Conservation (phyloP, 2,888 invertebrate species). For the Caenorhabditis angaria region DNA sequence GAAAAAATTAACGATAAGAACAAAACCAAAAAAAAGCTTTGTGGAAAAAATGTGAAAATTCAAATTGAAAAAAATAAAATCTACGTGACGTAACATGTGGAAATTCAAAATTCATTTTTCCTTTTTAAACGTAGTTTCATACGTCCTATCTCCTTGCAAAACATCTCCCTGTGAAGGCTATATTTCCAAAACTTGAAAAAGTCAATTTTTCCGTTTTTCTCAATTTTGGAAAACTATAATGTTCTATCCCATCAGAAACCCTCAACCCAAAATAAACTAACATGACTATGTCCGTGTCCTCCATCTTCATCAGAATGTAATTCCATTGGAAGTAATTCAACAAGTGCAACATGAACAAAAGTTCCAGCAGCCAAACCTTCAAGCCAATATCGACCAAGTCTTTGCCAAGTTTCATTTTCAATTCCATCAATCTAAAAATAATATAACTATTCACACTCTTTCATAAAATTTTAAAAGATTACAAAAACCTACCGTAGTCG, state of each 20-base stretch:
- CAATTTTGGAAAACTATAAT: background rate
- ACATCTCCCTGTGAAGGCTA: no score
- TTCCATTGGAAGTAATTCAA: conserved; percentile 66
- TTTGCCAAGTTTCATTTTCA: conserved; percentile 49
- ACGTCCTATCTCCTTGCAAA: no score
- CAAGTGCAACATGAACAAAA: conserved; percentile 69
- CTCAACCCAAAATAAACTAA: conserved; percentile 11
- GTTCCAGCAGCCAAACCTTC: conserved; percentile 69
- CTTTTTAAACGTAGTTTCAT: no score
- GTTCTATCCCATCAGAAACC: background rate
- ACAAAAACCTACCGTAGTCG: conserved; percentile 48
- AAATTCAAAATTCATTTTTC: no score
- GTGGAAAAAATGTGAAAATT: no score
- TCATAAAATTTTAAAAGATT: conserved; percentile 8
- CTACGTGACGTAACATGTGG: no score
- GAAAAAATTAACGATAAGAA: no score
- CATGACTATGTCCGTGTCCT: conserved; percentile 38
- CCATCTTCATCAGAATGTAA: conserved; percentile 40
- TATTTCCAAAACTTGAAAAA: no score
- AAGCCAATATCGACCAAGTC: conserved; percentile 56
- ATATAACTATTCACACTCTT: no score
- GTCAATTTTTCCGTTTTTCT: no score
- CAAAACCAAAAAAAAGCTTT: no score
- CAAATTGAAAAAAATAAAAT: no score
- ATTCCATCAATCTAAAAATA: conserved; percentile 54